These are phyloP conservation scores for Tenthredo distinguenda DNA, from an alignment of 2,888 invertebrate species.

Conservation along the genomic window DNA sequence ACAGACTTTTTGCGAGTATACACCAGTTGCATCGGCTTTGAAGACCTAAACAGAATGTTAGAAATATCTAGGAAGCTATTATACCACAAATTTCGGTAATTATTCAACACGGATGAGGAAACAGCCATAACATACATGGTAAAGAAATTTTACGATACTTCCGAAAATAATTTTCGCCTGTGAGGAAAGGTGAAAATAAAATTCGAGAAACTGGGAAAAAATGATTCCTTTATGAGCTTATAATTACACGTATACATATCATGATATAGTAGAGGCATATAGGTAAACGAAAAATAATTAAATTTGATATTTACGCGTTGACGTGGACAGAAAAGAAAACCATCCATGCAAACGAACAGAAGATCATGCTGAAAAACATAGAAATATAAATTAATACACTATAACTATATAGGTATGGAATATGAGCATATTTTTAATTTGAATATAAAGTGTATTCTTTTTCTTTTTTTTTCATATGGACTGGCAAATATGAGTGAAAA, in stretches of 20 bases:
- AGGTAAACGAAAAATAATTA: slow-evolving; percentile 24
- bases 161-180: not conserved
- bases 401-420: not conserved
- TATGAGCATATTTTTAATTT: not conserved
- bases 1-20: slow-evolving; percentile 88
- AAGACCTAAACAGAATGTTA: slow-evolving; percentile 81
- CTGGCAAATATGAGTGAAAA: not conserved
- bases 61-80: slow-evolving; percentile 10
- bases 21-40: slow-evolving; percentile 90
- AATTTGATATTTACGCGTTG: slow-evolving; percentile 40
- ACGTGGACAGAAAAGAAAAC: slow-evolving; percentile 63
- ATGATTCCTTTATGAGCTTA: not conserved
- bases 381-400: slow-evolving; percentile 51
- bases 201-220: not conserved
- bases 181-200: not conserved
- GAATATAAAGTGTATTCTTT: not conserved
- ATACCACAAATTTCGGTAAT: not conserved
- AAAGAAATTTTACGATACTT: not conserved
- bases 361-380: slow-evolving; percentile 73
- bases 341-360: slow-evolving; percentile 71
- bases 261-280: not conserved
- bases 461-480: not conserved
- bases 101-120: not conserved
- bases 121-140: not conserved
- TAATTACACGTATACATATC: not conserved